A percentile compares a stretch with the other conserved stretches of the same genome.
These are phyloP conservation scores for Pteromalus puparum DNA, from an alignment of 1,140 invertebrate species.

Conservation along the genomic window DNA sequence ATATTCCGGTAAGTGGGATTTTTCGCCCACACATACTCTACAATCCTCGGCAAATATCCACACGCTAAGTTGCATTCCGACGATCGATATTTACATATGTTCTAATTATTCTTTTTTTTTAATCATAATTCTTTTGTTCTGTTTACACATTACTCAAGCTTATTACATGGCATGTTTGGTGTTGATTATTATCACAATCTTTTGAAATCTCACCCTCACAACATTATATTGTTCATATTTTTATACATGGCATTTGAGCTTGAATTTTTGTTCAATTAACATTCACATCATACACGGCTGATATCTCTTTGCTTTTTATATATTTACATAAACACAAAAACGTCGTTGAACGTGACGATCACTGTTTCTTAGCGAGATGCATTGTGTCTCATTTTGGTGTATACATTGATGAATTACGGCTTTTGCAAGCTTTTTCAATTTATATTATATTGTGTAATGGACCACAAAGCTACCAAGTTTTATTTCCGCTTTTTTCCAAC, in stretches of 20 bases:
- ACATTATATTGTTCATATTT: not conserved
- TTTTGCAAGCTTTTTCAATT: not conserved
- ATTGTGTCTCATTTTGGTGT: not conserved
- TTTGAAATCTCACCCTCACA: conserved; percentile 17
- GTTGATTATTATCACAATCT: conserved; percentile 24
- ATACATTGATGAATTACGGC: not conserved
- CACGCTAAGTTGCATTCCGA: conserved; percentile 68
- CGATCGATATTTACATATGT: conserved; percentile 53
- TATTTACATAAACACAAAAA: not conserved
- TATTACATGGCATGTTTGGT: conserved; percentile 49
- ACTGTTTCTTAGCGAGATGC: conserved; percentile 18
- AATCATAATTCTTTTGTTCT: conserved; percentile 6
- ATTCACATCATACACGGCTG: not conserved
- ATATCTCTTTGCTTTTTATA: conserved; percentile 13
- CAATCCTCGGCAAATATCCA: conserved; percentile 67
- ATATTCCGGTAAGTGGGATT: conserved; percentile 90
- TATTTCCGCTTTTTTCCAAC: not conserved
- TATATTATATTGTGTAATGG: not conserved
- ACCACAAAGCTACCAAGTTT: not conserved
- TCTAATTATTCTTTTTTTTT: conserved; percentile 38
- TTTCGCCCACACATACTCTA: conserved; percentile 70
- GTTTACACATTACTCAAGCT: conserved; percentile 27
- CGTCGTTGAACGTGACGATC: not conserved
- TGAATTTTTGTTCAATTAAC: conserved; percentile 30
- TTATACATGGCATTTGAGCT: not conserved